phyloP scores from a whole-genome alignment of 1,140 invertebrate genomes.

The Tetramorium alpestre region DNA sequence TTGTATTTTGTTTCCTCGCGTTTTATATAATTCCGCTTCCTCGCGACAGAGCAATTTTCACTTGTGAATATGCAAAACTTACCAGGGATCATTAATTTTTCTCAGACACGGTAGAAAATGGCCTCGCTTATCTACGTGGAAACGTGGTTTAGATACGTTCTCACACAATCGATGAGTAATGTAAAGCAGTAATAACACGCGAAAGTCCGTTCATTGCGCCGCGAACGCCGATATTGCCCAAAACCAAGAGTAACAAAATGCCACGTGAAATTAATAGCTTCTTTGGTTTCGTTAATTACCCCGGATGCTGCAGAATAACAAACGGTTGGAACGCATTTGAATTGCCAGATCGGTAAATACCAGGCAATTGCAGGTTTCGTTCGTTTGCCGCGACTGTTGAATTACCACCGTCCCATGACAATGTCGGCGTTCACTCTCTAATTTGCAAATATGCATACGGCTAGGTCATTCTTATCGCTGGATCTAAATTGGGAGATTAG shows the following conservation, averaged over 20 bases:
- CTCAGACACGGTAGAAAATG: conserved; percentile 5
- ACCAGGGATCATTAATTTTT: neutral
- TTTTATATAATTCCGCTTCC: neutral
- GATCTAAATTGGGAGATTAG: conserved; percentile 45
- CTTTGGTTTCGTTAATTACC: neutral
- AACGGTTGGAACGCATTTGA: neutral
- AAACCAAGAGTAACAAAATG: conserved; percentile 7
- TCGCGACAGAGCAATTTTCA: conserved; percentile 1
- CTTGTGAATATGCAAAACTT: neutral
- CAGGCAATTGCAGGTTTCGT: neutral
- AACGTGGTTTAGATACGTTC: conserved; percentile 25
- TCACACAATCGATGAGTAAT: conserved; percentile 35
- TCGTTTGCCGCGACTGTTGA: neutral
- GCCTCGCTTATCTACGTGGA: conserved; percentile 50
- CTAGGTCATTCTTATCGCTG: conserved; percentile 42
- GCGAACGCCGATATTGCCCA: conserved; percentile 38
- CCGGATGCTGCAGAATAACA: neutral
- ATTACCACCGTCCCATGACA: neutral
- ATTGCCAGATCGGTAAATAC: neutral
- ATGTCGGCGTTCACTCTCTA: conserved; percentile 28
- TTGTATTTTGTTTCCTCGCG: neutral
- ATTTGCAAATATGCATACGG: conserved; percentile 13
- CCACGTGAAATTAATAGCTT: neutral
- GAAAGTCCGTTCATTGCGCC: conserved; percentile 18
- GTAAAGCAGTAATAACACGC: conserved; percentile 34